A percentile compares a stretch with the other conserved stretches of the same genome.
phyloP scores from a whole-genome alignment of 2,113 vertebrate species.

The Marcusenius ussheri region DNA sequence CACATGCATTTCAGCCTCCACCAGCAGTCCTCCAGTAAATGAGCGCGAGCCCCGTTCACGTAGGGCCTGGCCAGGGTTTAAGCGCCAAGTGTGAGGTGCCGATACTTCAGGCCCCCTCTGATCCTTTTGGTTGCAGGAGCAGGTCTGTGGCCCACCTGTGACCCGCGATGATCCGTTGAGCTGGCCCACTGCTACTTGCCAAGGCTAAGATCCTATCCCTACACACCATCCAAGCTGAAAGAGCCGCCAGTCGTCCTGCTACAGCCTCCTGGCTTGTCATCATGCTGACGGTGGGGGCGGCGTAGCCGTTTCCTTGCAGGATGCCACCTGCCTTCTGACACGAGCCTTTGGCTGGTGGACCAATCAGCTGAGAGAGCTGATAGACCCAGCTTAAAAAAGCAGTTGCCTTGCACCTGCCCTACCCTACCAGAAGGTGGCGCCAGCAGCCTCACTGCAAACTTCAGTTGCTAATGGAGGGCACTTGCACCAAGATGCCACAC shows the following conservation, averaged over 20 bases:
- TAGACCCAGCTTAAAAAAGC: background rate
- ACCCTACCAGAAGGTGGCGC: background rate
- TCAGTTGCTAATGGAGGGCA: background rate
- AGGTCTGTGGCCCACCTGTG: background rate
- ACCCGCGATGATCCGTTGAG: background rate
- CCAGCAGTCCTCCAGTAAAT: background rate
- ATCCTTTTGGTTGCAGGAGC: background rate
- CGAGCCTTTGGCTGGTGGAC: background rate
- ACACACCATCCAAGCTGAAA: constrained; percentile 18
- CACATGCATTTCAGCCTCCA: background rate
- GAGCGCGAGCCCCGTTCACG: background rate
- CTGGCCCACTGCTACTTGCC: background rate
- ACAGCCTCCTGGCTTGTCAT: constrained; percentile 33
- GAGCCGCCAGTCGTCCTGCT: constrained; percentile 62
- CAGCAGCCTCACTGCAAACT: background rate
- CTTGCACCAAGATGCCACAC: background rate
- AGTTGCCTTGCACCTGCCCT: background rate
- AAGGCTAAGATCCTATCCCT: background rate
- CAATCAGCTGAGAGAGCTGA: background rate
- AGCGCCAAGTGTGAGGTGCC: background rate
- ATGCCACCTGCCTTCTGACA: background rate
- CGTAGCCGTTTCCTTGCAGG: background rate
- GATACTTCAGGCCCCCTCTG: background rate
- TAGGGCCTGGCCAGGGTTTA: background rate
- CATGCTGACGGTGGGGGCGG: background rate